phyloP scores from a whole-genome alignment of 2,888 invertebrate genomes.

The Phyllotreta cruciferae region DNA sequence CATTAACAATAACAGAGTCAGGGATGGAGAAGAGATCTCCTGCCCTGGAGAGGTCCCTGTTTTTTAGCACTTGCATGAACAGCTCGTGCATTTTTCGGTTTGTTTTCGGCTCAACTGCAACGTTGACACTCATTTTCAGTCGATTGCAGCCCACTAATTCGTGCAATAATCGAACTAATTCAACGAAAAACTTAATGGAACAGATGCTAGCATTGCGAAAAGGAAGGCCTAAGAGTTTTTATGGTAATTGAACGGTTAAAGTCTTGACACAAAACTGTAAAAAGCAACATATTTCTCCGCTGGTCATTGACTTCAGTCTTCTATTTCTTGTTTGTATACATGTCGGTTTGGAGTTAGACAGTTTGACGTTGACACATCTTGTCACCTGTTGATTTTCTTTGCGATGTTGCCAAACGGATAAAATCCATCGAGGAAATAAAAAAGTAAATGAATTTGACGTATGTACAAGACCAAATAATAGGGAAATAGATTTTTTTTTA shows the following conservation, averaged over 20 bases:
- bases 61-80: constrained; percentile 87
- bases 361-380: no score
- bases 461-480: no score
- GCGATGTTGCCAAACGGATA: no score
- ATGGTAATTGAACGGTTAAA: constrained; percentile 29
- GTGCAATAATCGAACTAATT: constrained; percentile 1
- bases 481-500: no score
- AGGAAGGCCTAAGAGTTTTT: constrained; percentile 14
- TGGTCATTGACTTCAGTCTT: constrained; percentile 43
- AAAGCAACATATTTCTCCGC: constrained; percentile 41
- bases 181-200: background rate
- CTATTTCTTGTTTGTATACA: constrained; percentile 5
- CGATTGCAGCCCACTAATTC: constrained; percentile 9
- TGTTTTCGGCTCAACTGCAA: constrained; percentile 43
- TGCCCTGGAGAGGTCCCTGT: constrained; percentile 88
- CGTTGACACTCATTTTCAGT: constrained; percentile 43
- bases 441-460: no score
- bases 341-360: no score
- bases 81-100: constrained; percentile 82
- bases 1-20: constrained; percentile 85
- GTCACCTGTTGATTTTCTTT: no score
- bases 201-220: background rate
- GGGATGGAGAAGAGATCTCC: constrained; percentile 90
- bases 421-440: no score
- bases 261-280: constrained; percentile 40